Evolutionary conservation across 2,797 vertebrate genomes (phyloP).

Genomic region (Myotis myotis): DNA sequence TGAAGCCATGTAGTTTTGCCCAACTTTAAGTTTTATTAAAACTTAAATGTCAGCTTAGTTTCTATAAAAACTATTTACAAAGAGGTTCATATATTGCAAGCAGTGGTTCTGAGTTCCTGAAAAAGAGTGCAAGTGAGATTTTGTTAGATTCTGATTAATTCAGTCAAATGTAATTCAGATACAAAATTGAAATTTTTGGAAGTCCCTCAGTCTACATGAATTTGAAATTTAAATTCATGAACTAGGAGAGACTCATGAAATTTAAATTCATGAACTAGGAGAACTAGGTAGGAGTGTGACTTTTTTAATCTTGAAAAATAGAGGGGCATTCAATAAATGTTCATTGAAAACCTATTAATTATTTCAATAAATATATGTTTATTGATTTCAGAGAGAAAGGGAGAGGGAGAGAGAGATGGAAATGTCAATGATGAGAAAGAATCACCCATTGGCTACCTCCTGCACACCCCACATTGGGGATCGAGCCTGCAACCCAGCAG

Average conservation of each 20-base stretch:
- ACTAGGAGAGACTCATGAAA: too few species aligned
- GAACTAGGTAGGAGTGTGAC: background rate
- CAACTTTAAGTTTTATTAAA: slow-evolving; percentile 50
- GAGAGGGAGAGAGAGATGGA: too few species aligned
- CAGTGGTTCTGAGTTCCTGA: background rate
- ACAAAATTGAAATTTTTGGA: background rate
- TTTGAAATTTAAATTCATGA: slow-evolving; percentile 1
- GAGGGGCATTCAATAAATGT: background rate
- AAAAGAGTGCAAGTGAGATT: background rate
- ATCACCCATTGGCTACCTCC: too few species aligned
- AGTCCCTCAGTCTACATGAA: background rate
- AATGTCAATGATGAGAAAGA: too few species aligned
- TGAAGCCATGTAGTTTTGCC: background rate
- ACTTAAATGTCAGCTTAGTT: background rate
- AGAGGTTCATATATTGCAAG: background rate
- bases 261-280: too few species aligned
- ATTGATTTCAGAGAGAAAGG: too few species aligned
- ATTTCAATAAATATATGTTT: background rate
- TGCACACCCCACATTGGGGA: too few species aligned
- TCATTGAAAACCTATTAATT: background rate
- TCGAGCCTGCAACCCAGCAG: too few species aligned
- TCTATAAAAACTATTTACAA: slow-evolving; percentile 15
- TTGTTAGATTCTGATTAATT: background rate
- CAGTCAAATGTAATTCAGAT: slow-evolving; percentile 1
- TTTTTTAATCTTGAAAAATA: background rate